Base-by-base conservation (phyloP, 2,888 invertebrate species). In the Lasioglossum marginatum region DNA sequence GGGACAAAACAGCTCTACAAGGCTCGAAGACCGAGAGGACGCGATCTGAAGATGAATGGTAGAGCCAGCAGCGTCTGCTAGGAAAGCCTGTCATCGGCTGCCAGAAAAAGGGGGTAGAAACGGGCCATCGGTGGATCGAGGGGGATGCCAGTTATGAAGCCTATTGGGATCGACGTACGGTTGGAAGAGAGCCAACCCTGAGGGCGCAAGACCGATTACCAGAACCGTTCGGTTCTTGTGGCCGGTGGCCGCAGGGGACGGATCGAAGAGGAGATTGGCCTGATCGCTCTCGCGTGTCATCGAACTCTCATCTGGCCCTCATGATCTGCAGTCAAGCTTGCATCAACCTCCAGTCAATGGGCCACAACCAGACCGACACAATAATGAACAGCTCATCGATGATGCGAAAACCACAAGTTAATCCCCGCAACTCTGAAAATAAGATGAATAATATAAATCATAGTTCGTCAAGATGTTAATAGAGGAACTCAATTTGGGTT, bases 201-300 rank as follows among this genome's bases (percentile, higher is more conserved):
- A 63, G 60, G 71, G 82, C 76, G 68, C 68, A 80, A 79, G 79
- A 73, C 66, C 89, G 81, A 87, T 84, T 82, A 87, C 77, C 79
- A 78, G 83, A 87, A 89, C 81, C 79, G 79, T 81, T 89, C 83
- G 79, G 72, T 80, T 74, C 72, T 88, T 82, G 45, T 63, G 74
- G 66, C 72, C 71, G 81, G 34, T 66, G 23, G 34, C 34, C 31
- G 34, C 66, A 23, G 34, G 66, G 34, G 31, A 27, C 27, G 66
- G 66, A 66, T 66, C 66, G 66, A 66, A 66, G 66, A 66, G 66
- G 66, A 66, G 66, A 66, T 66, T 66, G 66, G 66, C 66, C 43
- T 43, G 43, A 71, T 45, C 71, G 71, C 6, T 71, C 71, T 71
- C 71, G 16, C 71, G 43, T 43, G 71, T 71, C 66, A 31, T 66